A percentile compares a stretch with the other conserved stretches of the same genome.
phyloP scores from a whole-genome alignment of 1,140 invertebrate genomes.

The Drosophila kohkoa region DNA sequence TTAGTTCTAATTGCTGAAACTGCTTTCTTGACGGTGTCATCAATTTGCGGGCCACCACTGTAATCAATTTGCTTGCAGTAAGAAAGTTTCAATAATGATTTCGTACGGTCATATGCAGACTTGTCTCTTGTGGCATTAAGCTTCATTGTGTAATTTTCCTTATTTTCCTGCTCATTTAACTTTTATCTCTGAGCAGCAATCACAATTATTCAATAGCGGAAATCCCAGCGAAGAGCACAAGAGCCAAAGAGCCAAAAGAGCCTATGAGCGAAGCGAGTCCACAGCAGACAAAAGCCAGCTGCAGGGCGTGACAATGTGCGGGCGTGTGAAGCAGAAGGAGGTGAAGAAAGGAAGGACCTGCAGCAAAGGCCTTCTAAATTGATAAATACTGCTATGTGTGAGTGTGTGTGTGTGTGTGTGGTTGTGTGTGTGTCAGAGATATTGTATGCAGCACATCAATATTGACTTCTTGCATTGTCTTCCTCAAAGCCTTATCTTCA shows the following conservation, averaged over 20 bases:
- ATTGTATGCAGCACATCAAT: slow-evolving; percentile 28
- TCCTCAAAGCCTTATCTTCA: slow-evolving; percentile 3
- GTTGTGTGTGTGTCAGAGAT: slow-evolving; percentile 6
- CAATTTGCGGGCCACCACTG: slow-evolving; percentile 18
- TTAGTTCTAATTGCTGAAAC: neutral
- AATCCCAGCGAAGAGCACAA: slow-evolving; percentile 45
- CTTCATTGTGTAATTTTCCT: slow-evolving; percentile 53
- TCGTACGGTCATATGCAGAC: neutral
- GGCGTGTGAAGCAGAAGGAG: slow-evolving; percentile 12
- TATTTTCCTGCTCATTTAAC: slow-evolving; percentile 84
- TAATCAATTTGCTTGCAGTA: slow-evolving; percentile 14
- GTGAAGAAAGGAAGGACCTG: neutral
- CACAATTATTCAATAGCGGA: slow-evolving; percentile 82
- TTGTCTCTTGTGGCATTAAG: slow-evolving; percentile 35
- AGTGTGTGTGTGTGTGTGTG: slow-evolving; percentile 1
- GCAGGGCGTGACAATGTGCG: slow-evolving; percentile 43
- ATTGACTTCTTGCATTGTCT: slow-evolving; percentile 5
- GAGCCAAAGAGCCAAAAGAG: slow-evolving; percentile 5
- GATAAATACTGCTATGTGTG: slow-evolving; percentile 16
- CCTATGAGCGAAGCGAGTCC: slow-evolving; percentile 3
- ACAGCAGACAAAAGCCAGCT: slow-evolving; percentile 25
- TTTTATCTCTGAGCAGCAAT: slow-evolving; percentile 75
- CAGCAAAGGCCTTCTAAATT: slow-evolving; percentile 36
- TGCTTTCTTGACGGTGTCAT: slow-evolving; percentile 5
- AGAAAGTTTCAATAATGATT: slow-evolving; percentile 12